Conservation (phyloP, 37 sponge, comb jelly and placozoan species). For the Amphimedon queenslandica region DNA sequence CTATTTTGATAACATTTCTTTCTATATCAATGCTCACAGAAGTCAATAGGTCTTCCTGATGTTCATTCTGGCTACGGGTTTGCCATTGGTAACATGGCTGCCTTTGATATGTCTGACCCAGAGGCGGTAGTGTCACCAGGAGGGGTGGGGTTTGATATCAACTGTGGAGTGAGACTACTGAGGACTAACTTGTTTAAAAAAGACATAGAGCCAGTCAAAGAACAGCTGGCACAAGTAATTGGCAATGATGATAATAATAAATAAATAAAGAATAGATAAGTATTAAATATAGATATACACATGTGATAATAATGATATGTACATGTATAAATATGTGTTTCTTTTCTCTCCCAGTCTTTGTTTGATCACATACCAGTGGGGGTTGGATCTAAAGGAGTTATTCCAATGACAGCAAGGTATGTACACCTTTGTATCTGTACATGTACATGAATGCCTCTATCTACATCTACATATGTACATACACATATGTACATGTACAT, state of each 20-base stretch:
- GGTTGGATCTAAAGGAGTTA: conserved; percentile 97
- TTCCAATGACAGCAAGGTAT: conserved; percentile 92
- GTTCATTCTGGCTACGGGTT: conserved; percentile 98
- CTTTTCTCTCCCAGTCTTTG: conserved; percentile 52
- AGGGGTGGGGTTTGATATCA: conserved; percentile 99
- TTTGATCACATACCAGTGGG: conserved; percentile 99
- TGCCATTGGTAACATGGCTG: conserved; percentile 99
- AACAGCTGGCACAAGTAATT: conserved; percentile 86
- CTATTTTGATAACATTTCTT: no score
- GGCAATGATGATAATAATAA: not conserved
- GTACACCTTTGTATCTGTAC: no score
- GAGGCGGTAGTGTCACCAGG: conserved; percentile 94
- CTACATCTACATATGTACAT: no score
- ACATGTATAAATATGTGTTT: not conserved
- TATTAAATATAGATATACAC: not conserved
- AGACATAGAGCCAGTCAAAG: conserved; percentile 89
- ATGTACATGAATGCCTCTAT: no score
- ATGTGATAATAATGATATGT: not conserved
- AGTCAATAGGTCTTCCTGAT: conserved; percentile 93
- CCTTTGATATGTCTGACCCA: conserved; percentile 91
- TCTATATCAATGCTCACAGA: conserved; percentile 37
- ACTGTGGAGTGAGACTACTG: conserved; percentile 96
- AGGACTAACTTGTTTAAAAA: conserved; percentile 91
- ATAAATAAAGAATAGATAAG: not conserved
- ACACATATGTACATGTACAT: no score